phyloP scores from a whole-genome alignment of 1,140 invertebrate genomes.

The Phthorimaea operculella region DNA sequence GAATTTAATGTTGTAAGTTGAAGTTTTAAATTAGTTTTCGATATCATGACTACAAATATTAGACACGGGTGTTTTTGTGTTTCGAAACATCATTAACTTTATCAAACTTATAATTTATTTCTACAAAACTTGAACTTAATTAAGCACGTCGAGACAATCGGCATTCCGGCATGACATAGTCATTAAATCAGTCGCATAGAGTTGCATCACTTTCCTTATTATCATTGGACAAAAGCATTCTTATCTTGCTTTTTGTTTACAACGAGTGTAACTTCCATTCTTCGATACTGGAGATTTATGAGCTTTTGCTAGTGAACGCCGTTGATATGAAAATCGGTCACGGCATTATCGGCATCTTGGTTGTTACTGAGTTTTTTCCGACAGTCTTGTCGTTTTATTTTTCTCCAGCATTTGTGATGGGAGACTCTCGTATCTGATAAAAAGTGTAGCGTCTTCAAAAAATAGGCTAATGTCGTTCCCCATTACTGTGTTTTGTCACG shows the following conservation, averaged over 20 bases:
- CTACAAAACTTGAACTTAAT: neutral
- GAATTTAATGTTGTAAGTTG: slow-evolving; percentile 42
- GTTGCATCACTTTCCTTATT: slow-evolving; percentile 4
- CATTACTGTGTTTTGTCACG: slow-evolving; percentile 42
- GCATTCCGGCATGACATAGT: neutral
- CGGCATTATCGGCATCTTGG: slow-evolving; percentile 35
- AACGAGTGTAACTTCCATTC: slow-evolving; percentile 26
- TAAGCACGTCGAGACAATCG: neutral
- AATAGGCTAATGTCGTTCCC: slow-evolving; percentile 46
- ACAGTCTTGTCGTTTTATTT: slow-evolving; percentile 3
- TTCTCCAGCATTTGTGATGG: slow-evolving; percentile 27
- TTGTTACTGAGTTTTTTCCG: slow-evolving; percentile 4
- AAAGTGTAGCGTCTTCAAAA: slow-evolving; percentile 26
- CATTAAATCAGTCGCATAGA: neutral
- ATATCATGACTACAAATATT: neutral
- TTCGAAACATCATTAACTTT: neutral
- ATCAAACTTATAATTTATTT: neutral
- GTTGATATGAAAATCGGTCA: slow-evolving; percentile 41
- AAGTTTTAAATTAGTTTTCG: slow-evolving; percentile 10
- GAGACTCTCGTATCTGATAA: slow-evolving; percentile 37
- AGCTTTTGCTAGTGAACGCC: slow-evolving; percentile 20
- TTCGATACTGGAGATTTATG: slow-evolving; percentile 42
- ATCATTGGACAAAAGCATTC: slow-evolving; percentile 1
- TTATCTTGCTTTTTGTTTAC: slow-evolving; percentile 15
- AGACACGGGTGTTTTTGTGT: neutral